phyloP scores from a whole-genome alignment of 2,888 invertebrate genomes.

The Epinotia nisella region DNA sequence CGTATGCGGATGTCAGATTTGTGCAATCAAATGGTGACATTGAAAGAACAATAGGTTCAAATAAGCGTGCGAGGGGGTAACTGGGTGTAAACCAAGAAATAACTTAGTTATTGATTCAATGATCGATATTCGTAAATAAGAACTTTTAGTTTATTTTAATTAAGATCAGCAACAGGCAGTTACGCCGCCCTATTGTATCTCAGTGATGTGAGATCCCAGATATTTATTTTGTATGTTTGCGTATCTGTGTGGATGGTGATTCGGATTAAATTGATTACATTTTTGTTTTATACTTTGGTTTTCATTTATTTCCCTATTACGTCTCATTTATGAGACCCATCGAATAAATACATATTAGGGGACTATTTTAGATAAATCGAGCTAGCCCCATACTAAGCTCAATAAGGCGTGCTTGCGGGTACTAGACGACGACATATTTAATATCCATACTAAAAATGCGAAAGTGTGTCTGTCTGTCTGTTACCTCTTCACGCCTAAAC shows the following conservation, averaged over 20 bases:
- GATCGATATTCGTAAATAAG: slow-evolving; percentile 9
- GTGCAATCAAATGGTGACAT: too few species aligned
- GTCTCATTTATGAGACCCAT: neutral
- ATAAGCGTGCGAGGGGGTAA: neutral
- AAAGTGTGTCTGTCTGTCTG: too few species aligned
- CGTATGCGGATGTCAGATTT: too few species aligned
- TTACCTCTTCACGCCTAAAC: too few species aligned
- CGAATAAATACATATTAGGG: too few species aligned
- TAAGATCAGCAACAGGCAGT: slow-evolving; percentile 12
- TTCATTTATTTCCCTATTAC: neutral
- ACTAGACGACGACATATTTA: too few species aligned
- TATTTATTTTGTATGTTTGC: slow-evolving; percentile 41
- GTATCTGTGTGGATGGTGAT: slow-evolving; percentile 21
- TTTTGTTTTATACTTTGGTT: slow-evolving; percentile 36
- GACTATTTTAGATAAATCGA: too few species aligned
- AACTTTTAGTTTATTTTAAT: slow-evolving; percentile 11
- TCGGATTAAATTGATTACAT: slow-evolving; percentile 41
- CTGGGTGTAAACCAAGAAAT: neutral
- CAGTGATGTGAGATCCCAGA: slow-evolving; percentile 34
- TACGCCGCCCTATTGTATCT: slow-evolving; percentile 22
- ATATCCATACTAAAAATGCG: too few species aligned
- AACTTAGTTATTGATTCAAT: neutral
- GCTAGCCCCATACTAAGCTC: too few species aligned
- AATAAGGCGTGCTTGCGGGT: too few species aligned
- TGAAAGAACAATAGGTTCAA: too few species aligned